Evolutionary conservation across 2,113 vertebrate species (phyloP).

Genomic region (Saimiri boliviensis): DNA sequence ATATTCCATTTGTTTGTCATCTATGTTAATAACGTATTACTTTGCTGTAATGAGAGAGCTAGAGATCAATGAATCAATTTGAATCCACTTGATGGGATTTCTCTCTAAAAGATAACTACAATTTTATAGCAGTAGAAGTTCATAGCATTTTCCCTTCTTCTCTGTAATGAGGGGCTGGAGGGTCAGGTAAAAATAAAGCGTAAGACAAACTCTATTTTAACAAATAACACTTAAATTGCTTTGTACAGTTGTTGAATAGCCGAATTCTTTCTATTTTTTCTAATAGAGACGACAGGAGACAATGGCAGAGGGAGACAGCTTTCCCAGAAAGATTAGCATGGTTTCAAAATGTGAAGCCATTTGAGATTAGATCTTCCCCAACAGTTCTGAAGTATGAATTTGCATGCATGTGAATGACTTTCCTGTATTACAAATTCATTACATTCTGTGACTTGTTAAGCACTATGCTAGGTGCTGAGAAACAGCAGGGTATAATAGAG

Average conservation of each 20-base stretch:
- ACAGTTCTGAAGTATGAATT: background rate
- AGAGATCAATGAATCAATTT: slow-evolving; percentile 50
- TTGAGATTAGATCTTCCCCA: background rate
- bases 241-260: background rate
- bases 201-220: background rate
- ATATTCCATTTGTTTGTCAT: slow-evolving; percentile 31
- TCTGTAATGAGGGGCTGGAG: background rate
- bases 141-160: background rate
- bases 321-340: background rate
- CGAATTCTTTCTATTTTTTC: background rate
- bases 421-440: background rate
- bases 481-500: background rate
- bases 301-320: rapidly evolving
- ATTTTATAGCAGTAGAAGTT: background rate
- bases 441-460: background rate
- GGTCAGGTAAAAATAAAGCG: background rate
- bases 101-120: background rate
- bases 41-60: slow-evolving; percentile 10
- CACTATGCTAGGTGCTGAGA: background rate
- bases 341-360: background rate
- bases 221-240: background rate
- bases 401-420: background rate
- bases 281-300: background rate
- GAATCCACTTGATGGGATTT: slow-evolving; percentile 1
- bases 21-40: slow-evolving; percentile 41